Percentiles rank a stretch among this genome's conserved stretches.
These are phyloP conservation scores for Eurosta solidaginis DNA, from an alignment of 1,140 invertebrate genomes.

Conservation along the genomic window DNA sequence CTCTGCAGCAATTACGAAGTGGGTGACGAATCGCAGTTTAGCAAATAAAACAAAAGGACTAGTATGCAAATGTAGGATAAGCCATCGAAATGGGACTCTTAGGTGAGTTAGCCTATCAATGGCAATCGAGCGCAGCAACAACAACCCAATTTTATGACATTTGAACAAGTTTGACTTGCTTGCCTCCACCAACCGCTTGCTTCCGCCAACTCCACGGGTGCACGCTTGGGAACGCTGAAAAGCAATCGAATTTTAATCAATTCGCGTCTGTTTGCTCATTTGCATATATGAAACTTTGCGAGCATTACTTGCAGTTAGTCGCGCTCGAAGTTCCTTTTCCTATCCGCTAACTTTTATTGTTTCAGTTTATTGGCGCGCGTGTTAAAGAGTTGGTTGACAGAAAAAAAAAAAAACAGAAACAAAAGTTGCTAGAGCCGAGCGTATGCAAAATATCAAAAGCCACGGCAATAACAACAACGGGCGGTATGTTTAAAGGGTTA, in stretches of 20 bases:
- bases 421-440: neutral
- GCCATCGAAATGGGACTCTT: neutral
- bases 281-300: constrained; percentile 43
- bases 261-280: constrained; percentile 47
- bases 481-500: constrained; percentile 8
- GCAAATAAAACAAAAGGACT: constrained; percentile 14
- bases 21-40: neutral
- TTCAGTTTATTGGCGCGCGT: neutral
- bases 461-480: neutral
- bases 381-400: neutral
- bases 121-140: neutral
- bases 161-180: too few relatives aligned
- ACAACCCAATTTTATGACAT: constrained; percentile 6
- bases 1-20: neutral
- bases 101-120: too few relatives aligned
- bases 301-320: constrained; percentile 37
- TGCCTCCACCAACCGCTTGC: neutral
- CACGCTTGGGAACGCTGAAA: constrained; percentile 21
- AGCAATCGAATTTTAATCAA: constrained; percentile 60
- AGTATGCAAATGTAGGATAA: constrained; percentile 24
- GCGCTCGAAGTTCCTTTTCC: neutral
- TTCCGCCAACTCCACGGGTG: neutral
- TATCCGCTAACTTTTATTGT: neutral
- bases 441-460: neutral
- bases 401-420: too few relatives aligned